These are phyloP conservation scores for Amphimedon queenslandica DNA, from an alignment of 37 sponge, comb jelly and placozoan genomes.

Conservation along the genomic window DNA sequence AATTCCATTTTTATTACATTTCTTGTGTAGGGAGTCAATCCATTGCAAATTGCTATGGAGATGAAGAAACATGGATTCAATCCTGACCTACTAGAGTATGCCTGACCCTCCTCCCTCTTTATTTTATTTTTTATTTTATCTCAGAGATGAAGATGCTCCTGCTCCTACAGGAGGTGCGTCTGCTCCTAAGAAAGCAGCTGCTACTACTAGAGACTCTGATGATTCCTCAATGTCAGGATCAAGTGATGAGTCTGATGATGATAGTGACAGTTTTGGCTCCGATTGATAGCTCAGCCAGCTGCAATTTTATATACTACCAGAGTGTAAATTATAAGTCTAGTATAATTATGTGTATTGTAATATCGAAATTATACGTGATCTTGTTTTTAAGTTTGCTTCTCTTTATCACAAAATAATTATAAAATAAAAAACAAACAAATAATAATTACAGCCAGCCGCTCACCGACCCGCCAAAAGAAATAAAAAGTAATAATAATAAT, in stretches of 20 bases:
- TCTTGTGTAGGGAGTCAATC: slow-evolving; percentile 72
- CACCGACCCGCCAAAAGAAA: no score
- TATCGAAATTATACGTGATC: slow-evolving; percentile 1
- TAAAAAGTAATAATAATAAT: no score
- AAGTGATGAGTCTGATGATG: slow-evolving; percentile 24
- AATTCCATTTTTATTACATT: no score
- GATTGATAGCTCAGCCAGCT: slow-evolving; percentile 34
- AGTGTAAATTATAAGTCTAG: no score
- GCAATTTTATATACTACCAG: not conserved
- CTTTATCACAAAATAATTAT: not conserved
- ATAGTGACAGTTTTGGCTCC: slow-evolving; percentile 41
- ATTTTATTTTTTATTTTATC: not conserved
- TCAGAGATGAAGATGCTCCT: slow-evolving; percentile 60
- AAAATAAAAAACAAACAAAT: not conserved
- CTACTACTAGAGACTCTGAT: not conserved
- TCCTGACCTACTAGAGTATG: slow-evolving; percentile 79
- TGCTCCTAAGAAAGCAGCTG: not conserved
- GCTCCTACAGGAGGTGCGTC: slow-evolving; percentile 17
- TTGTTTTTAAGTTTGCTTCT: not conserved
- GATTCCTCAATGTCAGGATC: not conserved
- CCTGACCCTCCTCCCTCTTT: not conserved
- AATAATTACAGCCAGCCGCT: no score
- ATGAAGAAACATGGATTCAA: slow-evolving; percentile 82
- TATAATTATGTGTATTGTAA: no score
- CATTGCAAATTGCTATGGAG: slow-evolving; percentile 63